Evolutionary conservation across 2,888 invertebrate genomes (phyloP), one percentile per base, ranked within the genome.

Genomic region (Microctonus brassicae): DNA sequence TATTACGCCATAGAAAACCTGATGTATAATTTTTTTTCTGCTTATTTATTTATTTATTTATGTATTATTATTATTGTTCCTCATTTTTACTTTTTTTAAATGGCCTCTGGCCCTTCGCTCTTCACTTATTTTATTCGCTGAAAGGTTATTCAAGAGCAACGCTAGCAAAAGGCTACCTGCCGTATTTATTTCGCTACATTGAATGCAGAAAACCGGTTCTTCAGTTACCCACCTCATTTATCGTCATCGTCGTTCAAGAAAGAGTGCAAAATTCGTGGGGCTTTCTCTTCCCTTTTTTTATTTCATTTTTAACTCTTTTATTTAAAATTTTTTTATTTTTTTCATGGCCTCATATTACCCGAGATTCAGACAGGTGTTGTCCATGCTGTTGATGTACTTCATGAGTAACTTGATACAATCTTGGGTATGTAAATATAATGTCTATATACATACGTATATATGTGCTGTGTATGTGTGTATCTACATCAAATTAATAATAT

Each of bases 281-380:
- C 77, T 78, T 76, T 74, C 76, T 79, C 78, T 74, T 80, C 78
- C n/a, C n/a, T n/a, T n/a, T n/a, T n/a, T n/a, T n/a, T n/a, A n/a
- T n/a, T n/a, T n/a, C n/a, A n/a, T n/a, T n/a, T n/a, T n/a, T n/a
- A n/a, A n/a, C n/a, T n/a, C n/a, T n/a, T n/a, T n/a, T n/a, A n/a
- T n/a, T n/a, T n/a, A n/a, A n/a, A n/a, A n/a, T n/a, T n/a, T n/a
- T n/a, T n/a, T n/a, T n/a, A n/a, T n/a, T 80, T 82, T 82, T 82
- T 79, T 81, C 79, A 77, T 77, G 77, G 77, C 52, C 82, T 82
- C 79, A 82, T 26, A 63, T 83, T 83, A 84, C 78, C 82, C 78
- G 81, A 82, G 80, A 84, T 83, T 81, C 82, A 81, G 81, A 83
- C 83, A 84, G 83, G 83, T 83, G 84, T 79, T 75, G 36, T 53